Conservation (phyloP, 2,888 invertebrate genomes). For the Atrina japonica region DNA sequence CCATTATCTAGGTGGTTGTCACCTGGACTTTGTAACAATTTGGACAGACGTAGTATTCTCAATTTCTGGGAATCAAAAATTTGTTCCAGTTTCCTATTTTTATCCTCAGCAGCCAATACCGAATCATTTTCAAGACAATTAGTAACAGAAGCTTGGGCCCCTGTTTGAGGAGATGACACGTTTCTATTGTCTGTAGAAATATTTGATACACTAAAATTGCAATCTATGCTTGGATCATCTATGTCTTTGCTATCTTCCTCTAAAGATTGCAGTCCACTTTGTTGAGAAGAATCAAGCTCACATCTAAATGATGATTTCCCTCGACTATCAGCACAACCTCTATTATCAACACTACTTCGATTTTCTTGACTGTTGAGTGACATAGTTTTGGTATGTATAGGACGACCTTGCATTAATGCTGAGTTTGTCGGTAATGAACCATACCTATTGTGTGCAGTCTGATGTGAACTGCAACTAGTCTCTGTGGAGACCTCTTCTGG, state of each 20-base stretch:
- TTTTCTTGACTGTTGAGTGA: neutral
- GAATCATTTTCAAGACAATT: slow-evolving; percentile 28
- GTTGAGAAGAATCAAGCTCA: neutral
- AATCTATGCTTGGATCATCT: neutral
- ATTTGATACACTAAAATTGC: slow-evolving; percentile 19
- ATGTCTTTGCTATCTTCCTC: slow-evolving; percentile 11
- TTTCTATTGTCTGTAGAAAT: neutral
- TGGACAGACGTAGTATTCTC: slow-evolving; percentile 25
- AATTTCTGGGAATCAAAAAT: slow-evolving; percentile 29
- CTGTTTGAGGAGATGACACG: neutral
- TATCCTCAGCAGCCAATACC: slow-evolving; percentile 21
- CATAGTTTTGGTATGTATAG: neutral
- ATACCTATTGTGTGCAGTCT: slow-evolving; percentile 18
- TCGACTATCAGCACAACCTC: neutral
- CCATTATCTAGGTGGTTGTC: slow-evolving; percentile 12
- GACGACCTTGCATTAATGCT: slow-evolving; percentile 4
- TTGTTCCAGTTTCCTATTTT: slow-evolving; percentile 28
- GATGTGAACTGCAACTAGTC: neutral
- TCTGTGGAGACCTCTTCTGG: slow-evolving; percentile 23
- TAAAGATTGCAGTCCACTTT: neutral
- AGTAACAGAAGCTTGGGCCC: neutral
- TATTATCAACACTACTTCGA: neutral
- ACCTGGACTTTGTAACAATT: slow-evolving; percentile 21
- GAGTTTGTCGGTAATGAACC: slow-evolving; percentile 19
- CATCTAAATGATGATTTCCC: neutral